Percentiles rank a stretch among this genome's conserved stretches.
phyloP scores from a whole-genome alignment of 2,113 vertebrate genomes.

The Rhipidura dahli region DNA sequence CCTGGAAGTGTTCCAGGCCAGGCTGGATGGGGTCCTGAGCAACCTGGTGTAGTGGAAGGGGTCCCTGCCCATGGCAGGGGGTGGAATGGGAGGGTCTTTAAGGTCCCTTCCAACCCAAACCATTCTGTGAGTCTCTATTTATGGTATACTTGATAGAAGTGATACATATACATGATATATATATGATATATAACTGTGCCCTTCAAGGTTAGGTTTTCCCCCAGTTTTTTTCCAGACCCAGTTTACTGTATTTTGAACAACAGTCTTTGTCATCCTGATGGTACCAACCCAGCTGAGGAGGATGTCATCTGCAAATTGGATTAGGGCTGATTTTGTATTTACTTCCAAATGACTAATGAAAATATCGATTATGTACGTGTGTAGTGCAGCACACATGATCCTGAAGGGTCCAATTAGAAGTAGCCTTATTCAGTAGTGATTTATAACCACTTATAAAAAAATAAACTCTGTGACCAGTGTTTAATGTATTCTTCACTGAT shows the following conservation, averaged over 20 bases:
- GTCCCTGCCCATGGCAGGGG: background rate
- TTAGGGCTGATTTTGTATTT: constrained; percentile 15
- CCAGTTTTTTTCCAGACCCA: background rate
- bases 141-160: background rate
- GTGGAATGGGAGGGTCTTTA: background rate
- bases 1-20: background rate
- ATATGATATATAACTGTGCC: background rate
- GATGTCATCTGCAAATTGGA: background rate
- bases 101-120: background rate
- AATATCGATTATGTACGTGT: background rate
- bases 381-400: background rate
- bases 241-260: background rate
- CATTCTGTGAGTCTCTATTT: background rate
- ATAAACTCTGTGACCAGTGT: background rate
- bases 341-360: constrained; percentile 9
- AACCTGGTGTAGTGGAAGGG: background rate
- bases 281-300: background rate
- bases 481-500: background rate
- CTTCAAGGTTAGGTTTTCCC: fast-evolving
- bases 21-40: background rate
- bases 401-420: background rate
- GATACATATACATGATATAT: too few relatives aligned
- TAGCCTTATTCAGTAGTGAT: background rate
- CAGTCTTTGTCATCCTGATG: background rate
- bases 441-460: background rate